Percentiles rank a stretch among this genome's conserved stretches.
Evolutionary conservation across 23 tunicate genomes (phyloP).

Genomic region (Botrylloides violaceus): DNA sequence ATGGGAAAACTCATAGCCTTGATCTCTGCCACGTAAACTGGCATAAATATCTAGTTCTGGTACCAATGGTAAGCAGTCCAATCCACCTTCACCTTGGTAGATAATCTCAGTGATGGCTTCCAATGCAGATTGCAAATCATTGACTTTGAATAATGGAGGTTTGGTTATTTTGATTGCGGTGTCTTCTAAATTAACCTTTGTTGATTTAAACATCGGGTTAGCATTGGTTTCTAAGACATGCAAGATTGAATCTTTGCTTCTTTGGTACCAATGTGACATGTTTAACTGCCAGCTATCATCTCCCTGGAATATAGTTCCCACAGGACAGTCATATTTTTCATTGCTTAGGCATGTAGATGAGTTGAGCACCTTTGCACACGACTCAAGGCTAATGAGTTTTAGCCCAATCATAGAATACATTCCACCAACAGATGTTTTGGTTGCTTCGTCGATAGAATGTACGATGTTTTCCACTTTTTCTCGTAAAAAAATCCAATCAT

Average conservation of each 20-base stretch:
- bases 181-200: neutral
- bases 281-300: slow-evolving; percentile 16
- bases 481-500: no score
- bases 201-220: neutral
- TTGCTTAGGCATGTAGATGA: neutral
- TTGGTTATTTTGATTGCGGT: neutral
- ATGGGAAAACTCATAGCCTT: slow-evolving; percentile 21
- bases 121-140: slow-evolving; percentile 20
- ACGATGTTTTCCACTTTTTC: no score
- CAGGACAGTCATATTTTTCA: neutral
- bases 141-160: slow-evolving; percentile 29
- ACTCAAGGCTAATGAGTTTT: slow-evolving; percentile 8
- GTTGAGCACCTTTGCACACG: slow-evolving; percentile 20
- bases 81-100: slow-evolving; percentile 45
- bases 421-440: neutral
- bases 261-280: slow-evolving; percentile 38
- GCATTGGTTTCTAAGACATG: neutral
- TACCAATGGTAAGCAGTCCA: slow-evolving; percentile 26
- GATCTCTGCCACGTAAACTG: neutral
- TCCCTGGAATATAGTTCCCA: slow-evolving; percentile 18
- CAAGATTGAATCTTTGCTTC: neutral
- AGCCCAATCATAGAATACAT: slow-evolving; percentile 1
- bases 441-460: neutral
- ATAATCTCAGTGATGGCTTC: slow-evolving; percentile 28
- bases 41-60: neutral